A percentile compares a stretch with the other conserved stretches of the same genome.
phyloP scores from a whole-genome alignment of 2,888 invertebrate species.

The Mellilla xanthometata region DNA sequence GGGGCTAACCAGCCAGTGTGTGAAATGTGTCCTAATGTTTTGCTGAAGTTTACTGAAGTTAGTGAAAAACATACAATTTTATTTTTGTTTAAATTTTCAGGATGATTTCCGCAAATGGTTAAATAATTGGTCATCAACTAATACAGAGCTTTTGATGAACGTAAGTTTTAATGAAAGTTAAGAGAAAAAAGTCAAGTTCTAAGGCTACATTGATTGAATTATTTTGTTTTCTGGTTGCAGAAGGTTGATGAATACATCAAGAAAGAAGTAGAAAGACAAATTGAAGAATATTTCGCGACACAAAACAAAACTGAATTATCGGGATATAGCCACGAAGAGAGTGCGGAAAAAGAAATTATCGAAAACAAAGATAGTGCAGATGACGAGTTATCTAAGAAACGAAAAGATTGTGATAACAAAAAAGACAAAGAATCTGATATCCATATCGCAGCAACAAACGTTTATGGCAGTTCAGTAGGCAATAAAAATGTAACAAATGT shows the following conservation, averaged over 20 bases:
- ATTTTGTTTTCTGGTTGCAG: constrained; percentile 34
- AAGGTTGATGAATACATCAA: constrained; percentile 36
- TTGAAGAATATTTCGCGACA: constrained; percentile 16
- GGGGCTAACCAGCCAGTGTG: too few species aligned
- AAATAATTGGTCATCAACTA: constrained; percentile 39
- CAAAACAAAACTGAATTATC: constrained; percentile 1
- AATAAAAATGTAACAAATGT: constrained; percentile 58
- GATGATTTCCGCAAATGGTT: constrained; percentile 50
- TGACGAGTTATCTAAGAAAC: constrained; percentile 10
- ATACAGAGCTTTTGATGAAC: constrained; percentile 39
- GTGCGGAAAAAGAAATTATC: background rate
- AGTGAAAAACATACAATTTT: too few species aligned
- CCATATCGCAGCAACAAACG: constrained; percentile 37
- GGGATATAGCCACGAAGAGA: background rate
- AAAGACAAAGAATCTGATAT: constrained; percentile 13
- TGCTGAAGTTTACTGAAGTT: too few species aligned
- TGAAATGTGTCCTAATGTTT: too few species aligned
- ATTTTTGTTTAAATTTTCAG: constrained; percentile 31
- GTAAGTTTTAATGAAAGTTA: constrained; percentile 31
- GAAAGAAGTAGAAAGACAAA: constrained; percentile 40
- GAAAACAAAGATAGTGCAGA: constrained; percentile 7
- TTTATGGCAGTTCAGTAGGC: constrained; percentile 50
- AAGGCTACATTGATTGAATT: background rate
- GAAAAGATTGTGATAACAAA: constrained; percentile 16
- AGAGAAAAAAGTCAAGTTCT: background rate